Base-by-base conservation (phyloP, 2,888 invertebrate species). In the Callyntrura sp. region DNA sequence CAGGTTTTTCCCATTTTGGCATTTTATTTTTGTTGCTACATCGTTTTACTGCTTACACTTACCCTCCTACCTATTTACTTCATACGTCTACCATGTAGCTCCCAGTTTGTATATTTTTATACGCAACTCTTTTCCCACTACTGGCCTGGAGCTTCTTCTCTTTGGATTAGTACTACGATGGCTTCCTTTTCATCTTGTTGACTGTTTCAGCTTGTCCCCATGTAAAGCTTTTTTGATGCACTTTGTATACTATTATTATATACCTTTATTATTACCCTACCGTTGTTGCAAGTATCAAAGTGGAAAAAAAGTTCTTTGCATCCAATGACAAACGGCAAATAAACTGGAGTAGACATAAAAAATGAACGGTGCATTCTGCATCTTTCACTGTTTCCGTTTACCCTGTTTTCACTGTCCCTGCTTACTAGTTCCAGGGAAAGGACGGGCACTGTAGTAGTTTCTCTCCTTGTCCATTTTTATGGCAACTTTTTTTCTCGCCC, bases 211-310 rank as follows among this genome's bases (percentile, higher is more conserved):
- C 60, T 79, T 79, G 23, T 20, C 51, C n/a, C 5, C 9, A 51
- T 48, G 23, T 48, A 51, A 51, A 51, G 76, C 14, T 51, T 48
- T n/a, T 3, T 51, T 23, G 20, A 76, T 51, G 45, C 45, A n/a
- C 51, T 25, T 35, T 35, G 2, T 35, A 35, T 35, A 6, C 35
- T 35, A 35, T 35, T 51, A 51, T 48, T 25, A 51, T n/a, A 25
- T 20, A 17, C 8, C 57, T 57, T 35, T 17, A 57, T 70, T 70
- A 35, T 17, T 73, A 45, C 45, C 12, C 45, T 45, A 17, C 45
- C 45, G 70, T 73, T 43, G 45, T n/a, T 73, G 43, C 70, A 73
- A 73, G 78, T 78, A 78, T 78, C 55, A 55, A 78, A 76, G 45
- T 73, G 45, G 45, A 73, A 73, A 57, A n/a, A 35, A 73, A 51